phyloP scores from a whole-genome alignment of 2,888 invertebrate species.

The Volucella bombylans region DNA sequence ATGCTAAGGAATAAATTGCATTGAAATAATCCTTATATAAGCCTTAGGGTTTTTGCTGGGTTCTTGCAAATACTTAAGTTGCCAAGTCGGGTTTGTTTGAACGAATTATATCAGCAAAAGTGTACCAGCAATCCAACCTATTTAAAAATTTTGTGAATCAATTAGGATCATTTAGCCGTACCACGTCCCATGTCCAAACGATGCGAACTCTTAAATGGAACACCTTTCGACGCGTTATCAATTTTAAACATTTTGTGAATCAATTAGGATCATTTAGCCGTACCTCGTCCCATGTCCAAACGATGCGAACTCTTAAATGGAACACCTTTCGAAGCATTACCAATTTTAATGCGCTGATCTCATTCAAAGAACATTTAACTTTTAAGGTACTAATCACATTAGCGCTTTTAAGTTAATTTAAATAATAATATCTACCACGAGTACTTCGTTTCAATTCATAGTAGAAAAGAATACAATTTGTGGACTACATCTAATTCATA shows the following conservation, averaged over 20 bases:
- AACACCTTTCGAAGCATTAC: not conserved
- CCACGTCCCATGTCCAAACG: not conserved
- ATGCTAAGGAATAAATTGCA: too few relatives aligned
- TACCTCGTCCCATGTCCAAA: not conserved
- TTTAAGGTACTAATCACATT: constrained; percentile 4
- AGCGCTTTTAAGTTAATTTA: not conserved
- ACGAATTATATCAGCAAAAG: too few relatives aligned
- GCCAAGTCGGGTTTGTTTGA: too few relatives aligned
- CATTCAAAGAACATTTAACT: not conserved
- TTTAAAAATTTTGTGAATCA: too few relatives aligned
- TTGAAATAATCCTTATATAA: too few relatives aligned
- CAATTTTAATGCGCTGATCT: not conserved
- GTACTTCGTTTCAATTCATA: constrained; percentile 8
- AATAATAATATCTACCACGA: not conserved
- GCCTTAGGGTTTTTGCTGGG: too few relatives aligned
- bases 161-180: too few relatives aligned
- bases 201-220: not conserved
- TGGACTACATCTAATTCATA: not conserved
- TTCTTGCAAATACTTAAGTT: too few relatives aligned
- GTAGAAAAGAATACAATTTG: not conserved
- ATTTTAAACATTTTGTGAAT: not conserved
- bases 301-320: not conserved
- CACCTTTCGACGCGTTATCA: not conserved
- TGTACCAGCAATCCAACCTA: too few relatives aligned
- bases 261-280: too few relatives aligned